Evolutionary conservation across 2,797 vertebrate genomes (phyloP).

Genomic region (Brotula barbata): DNA sequence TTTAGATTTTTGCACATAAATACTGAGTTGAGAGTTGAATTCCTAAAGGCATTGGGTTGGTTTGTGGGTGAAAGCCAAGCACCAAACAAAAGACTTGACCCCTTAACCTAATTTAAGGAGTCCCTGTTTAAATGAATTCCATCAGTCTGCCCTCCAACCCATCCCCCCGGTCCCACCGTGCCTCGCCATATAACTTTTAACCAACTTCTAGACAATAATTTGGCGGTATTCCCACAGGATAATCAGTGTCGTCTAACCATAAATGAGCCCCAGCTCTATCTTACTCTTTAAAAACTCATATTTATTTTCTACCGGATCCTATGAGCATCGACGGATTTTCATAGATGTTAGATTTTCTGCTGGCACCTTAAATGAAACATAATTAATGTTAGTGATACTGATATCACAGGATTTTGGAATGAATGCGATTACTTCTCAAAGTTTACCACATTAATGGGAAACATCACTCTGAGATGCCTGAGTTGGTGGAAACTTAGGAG

Average conservation of each 20-base stretch:
- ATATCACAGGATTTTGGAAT: constrained; percentile 21
- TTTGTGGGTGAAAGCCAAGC: constrained; percentile 7
- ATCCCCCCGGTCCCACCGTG: neutral
- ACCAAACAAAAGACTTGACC: constrained; percentile 68
- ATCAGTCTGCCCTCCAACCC: constrained; percentile 29
- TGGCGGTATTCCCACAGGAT: too few species aligned
- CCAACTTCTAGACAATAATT: constrained; percentile 20
- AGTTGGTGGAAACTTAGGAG: constrained; percentile 9
- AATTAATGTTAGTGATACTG: constrained; percentile 25
- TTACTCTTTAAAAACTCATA: constrained; percentile 45
- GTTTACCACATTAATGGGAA: constrained; percentile 18
- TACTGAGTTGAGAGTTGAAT: neutral
- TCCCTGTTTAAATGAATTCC: constrained; percentile 67
- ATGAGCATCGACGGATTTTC: constrained; percentile 16
- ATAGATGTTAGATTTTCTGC: constrained; percentile 32
- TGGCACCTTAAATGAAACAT: constrained; percentile 32
- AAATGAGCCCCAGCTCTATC: constrained; percentile 65
- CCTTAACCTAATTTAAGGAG: constrained; percentile 57
- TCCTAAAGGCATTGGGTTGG: constrained; percentile 8
- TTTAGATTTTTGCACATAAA: neutral
- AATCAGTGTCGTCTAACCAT: constrained; percentile 66
- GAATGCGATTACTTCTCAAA: neutral
- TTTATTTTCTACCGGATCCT: constrained; percentile 43
- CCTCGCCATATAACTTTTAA: neutral
- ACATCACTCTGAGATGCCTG: constrained; percentile 11